Percentiles rank a stretch among this genome's conserved stretches.
phyloP scores from a whole-genome alignment of 2,888 invertebrate genomes.

The Melipona bicolor region DNA sequence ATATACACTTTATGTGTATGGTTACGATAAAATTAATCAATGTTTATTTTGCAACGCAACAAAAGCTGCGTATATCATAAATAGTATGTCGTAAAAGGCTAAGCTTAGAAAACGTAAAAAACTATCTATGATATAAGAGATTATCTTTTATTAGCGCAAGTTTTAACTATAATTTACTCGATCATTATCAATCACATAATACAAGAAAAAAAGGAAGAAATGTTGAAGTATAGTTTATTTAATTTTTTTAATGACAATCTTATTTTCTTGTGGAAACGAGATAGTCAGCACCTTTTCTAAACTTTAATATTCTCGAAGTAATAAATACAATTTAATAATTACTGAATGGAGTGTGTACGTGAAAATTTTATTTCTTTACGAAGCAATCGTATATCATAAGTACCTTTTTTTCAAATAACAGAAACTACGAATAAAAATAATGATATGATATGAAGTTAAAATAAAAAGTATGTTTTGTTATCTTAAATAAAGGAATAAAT shows the following conservation, averaged over 20 bases:
- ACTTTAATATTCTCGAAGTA: not conserved
- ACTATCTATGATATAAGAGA: not conserved
- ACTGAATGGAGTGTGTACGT: not conserved
- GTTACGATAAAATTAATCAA: not conserved
- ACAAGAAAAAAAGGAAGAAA: not conserved
- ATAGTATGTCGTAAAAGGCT: not conserved
- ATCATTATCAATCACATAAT: not conserved
- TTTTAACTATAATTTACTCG: too few species aligned
- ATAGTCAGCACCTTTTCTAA: not conserved
- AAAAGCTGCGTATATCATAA: not conserved
- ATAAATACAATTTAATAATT: constrained; percentile 1
- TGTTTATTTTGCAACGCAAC: not conserved
- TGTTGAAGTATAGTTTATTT: not conserved
- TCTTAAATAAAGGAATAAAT: not conserved
- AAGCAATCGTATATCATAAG: not conserved
- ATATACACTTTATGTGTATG: not conserved
- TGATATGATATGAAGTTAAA: too few species aligned
- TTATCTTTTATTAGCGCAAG: not conserved
- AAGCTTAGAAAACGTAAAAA: not conserved
- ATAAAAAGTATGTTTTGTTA: not conserved
- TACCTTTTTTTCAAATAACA: constrained; percentile 4
- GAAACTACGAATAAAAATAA: not conserved
- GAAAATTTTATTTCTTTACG: not conserved
- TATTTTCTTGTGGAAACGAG: not conserved
- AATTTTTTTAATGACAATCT: not conserved